Evolutionary conservation across 2,797 vertebrate genomes (phyloP).

Genomic region (Xenopus petersii): DNA sequence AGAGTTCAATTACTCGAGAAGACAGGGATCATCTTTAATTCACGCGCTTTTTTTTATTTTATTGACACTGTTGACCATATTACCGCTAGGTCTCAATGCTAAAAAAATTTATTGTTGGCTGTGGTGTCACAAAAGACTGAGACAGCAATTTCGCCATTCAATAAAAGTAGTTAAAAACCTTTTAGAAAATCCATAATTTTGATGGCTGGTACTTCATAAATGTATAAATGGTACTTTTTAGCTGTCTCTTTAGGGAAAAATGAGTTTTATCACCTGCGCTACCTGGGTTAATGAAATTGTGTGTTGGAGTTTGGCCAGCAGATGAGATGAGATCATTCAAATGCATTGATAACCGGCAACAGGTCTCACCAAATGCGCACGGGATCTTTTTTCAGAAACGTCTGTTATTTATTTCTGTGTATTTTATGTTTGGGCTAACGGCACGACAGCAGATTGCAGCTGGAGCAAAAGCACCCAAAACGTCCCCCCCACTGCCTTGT

Average conservation of each 20-base stretch:
- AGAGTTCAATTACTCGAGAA: constrained; percentile 66
- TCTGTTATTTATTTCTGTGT: constrained; percentile 40
- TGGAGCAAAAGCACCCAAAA: too few species aligned
- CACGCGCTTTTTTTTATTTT: constrained; percentile 60
- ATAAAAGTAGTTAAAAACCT: constrained; percentile 86
- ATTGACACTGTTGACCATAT: constrained; percentile 73
- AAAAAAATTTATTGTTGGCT: constrained; percentile 78
- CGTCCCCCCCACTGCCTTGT: too few species aligned
- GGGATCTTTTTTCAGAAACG: constrained; percentile 56
- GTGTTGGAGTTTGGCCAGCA: constrained; percentile 77
- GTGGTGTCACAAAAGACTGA: constrained; percentile 78
- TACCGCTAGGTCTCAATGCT: constrained; percentile 70
- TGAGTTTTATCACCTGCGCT: constrained; percentile 81
- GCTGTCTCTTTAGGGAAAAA: constrained; percentile 83
- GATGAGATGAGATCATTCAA: constrained; percentile 76
- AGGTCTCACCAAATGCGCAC: constrained; percentile 65
- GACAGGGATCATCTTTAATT: constrained; percentile 68
- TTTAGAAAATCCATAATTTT: constrained; percentile 86
- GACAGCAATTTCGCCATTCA: constrained; percentile 81
- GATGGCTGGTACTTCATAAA: constrained; percentile 83
- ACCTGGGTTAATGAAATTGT: constrained; percentile 82
- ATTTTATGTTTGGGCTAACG: constrained; percentile 32
- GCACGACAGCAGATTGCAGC: too few species aligned
- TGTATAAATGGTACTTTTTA: constrained; percentile 84
- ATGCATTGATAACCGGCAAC: constrained; percentile 72